A percentile compares a stretch with the other conserved stretches of the same genome.
phyloP scores from a whole-genome alignment of 2,113 vertebrate genomes.

The Paraplagusia blochii region DNA sequence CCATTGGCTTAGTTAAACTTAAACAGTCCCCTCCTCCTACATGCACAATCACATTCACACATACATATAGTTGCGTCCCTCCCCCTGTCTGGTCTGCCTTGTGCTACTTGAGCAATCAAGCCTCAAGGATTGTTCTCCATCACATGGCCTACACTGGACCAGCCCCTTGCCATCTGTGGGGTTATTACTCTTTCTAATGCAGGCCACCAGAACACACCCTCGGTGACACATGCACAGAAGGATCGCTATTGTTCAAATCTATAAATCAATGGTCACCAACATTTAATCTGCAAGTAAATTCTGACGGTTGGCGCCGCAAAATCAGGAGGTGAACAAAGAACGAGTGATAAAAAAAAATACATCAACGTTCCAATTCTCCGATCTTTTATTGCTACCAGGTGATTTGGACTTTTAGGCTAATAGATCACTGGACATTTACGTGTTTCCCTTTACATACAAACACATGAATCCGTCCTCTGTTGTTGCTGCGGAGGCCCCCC shows the following conservation, averaged over 20 bases:
- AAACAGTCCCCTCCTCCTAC: conserved; percentile 65
- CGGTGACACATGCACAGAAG: conserved; percentile 26
- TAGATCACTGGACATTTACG: conserved; percentile 5
- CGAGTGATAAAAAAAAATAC: conserved; percentile 3
- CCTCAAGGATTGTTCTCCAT: conserved; percentile 73
- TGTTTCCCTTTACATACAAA: background rate
- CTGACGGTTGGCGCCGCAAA: conserved; percentile 19
- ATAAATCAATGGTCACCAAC: conserved; percentile 72
- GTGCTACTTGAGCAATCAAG: conserved; percentile 78
- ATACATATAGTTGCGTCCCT: conserved; percentile 46
- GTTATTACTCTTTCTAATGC: conserved; percentile 72
- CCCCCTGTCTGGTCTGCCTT: conserved; percentile 72
- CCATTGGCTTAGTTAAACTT: conserved; percentile 73
- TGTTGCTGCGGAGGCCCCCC: conserved; percentile 21
- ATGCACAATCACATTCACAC: conserved; percentile 12
- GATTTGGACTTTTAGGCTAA: background rate
- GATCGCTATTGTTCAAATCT: conserved; percentile 51
- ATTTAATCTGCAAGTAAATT: conserved; percentile 69
- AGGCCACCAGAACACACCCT: conserved; percentile 59
- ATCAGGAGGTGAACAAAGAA: conserved; percentile 35
- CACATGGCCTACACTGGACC: conserved; percentile 64
- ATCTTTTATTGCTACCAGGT: background rate
- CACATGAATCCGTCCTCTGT: conserved; percentile 8
- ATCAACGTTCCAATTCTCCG: background rate
- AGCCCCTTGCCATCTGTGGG: conserved; percentile 75